Evolutionary conservation across 2,888 invertebrate genomes (phyloP).

Genomic region (Mesorhabditis spiculigera): DNA sequence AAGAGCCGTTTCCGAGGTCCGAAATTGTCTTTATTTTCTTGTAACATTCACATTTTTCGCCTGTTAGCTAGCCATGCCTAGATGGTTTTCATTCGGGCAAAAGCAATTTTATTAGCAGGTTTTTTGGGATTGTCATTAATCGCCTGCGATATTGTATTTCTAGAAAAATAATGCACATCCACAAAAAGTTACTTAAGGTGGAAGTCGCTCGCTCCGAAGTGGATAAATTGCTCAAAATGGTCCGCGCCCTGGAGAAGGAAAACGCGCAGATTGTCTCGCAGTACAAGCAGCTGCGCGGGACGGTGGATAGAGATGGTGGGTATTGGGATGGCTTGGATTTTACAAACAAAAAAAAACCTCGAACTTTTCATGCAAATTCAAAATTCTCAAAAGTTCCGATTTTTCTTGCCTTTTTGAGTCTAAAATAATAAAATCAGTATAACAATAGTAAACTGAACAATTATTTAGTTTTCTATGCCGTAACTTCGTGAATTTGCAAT

Average conservation of each 20-base stretch:
- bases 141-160: conserved; percentile 2
- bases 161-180: conserved; percentile 9
- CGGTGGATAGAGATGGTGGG: conserved; percentile 7
- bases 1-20: too few species aligned
- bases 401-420: neutral
- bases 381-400: neutral
- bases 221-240: conserved; percentile 60
- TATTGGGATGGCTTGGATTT: neutral
- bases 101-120: too few species aligned
- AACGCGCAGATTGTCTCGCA: conserved; percentile 34
- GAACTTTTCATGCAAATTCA: neutral
- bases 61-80: too few species aligned
- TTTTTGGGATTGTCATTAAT: neutral
- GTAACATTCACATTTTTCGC: too few species aligned
- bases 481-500: too few species aligned
- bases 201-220: conserved; percentile 59
- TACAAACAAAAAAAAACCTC: too few species aligned
- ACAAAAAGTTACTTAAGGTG: conserved; percentile 25
- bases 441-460: too few species aligned
- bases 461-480: too few species aligned
- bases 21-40: too few species aligned
- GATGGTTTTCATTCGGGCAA: too few species aligned
- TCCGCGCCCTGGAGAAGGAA: conserved; percentile 61
- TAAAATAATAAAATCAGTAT: neutral
- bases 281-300: conserved; percentile 24